Percentiles rank a stretch among this genome's conserved stretches.
phyloP scores from a whole-genome alignment of 37 sponge, comb jelly and placozoan genomes.

The Mnemiopsis leidyi region DNA sequence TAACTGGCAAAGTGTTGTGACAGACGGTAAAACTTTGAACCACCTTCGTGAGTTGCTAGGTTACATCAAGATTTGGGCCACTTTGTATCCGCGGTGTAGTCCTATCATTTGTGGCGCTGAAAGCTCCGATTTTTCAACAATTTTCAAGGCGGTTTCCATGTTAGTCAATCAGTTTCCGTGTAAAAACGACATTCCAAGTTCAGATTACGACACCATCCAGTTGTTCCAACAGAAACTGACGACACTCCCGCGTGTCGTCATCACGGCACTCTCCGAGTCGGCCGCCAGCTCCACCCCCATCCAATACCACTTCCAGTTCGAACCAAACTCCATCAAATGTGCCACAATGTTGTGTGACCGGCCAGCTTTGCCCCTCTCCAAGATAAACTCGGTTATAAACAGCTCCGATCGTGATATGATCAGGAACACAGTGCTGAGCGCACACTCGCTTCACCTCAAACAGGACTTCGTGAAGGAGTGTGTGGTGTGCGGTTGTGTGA shows the following conservation, averaged over 20 bases:
- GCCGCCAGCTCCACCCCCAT: background rate
- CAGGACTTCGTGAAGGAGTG: conserved; percentile 64
- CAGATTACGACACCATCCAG: conserved; percentile 46
- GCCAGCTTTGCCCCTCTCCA: conserved; percentile 11
- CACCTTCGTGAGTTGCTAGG: conserved; percentile 39
- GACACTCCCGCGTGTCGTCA: background rate
- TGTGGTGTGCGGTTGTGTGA: conserved; percentile 60
- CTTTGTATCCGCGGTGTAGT: conserved; percentile 6
- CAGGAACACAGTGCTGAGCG: conserved; percentile 56
- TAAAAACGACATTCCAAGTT: conserved; percentile 35
- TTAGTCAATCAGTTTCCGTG: conserved; percentile 49
- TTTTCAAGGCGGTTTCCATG: background rate
- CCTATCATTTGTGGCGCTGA: conserved; percentile 17
- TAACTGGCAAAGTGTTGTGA: conserved; percentile 40
- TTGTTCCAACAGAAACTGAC: conserved; percentile 58
- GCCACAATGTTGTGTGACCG: conserved; percentile 29
- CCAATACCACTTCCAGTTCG: conserved; percentile 30
- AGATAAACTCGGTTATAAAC: conserved; percentile 53
- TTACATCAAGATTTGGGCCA: conserved; percentile 50
- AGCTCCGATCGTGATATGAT: conserved; percentile 18
- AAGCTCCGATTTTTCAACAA: background rate
- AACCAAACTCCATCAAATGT: conserved; percentile 66
- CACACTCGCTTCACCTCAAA: background rate
- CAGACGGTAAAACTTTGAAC: conserved; percentile 52
- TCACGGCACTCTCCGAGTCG: background rate